Evolutionary conservation across 2,888 invertebrate genomes (phyloP).

Genomic region (Zhuqinia jingwanae): DNA sequence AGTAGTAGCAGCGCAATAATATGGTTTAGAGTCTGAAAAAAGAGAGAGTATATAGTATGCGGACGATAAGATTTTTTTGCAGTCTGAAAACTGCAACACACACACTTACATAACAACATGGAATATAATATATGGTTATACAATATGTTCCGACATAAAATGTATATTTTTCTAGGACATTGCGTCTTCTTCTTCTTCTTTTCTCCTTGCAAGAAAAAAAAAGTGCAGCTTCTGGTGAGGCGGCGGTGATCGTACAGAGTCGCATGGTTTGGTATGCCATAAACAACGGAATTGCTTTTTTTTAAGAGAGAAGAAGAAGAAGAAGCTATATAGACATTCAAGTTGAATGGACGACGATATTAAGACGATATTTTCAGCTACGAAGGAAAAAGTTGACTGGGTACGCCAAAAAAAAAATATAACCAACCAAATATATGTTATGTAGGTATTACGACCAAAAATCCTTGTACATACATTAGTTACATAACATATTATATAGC

Average conservation of each 20-base stretch:
- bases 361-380: not conserved
- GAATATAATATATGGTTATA: too few relatives aligned
- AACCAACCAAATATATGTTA: too few relatives aligned
- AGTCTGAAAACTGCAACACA: conserved; percentile 20
- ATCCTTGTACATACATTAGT: too few relatives aligned
- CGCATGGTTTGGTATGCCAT: conserved; percentile 27
- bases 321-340: not conserved
- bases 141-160: too few relatives aligned
- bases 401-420: too few relatives aligned
- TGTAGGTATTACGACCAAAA: too few relatives aligned
- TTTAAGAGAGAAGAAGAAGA: not conserved
- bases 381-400: conserved; percentile 48
- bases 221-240: conserved; percentile 19
- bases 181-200: conserved; percentile 5
- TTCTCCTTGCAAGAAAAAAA: conserved; percentile 31
- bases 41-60: conserved; percentile 1
- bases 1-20: not conserved
- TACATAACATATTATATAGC: too few relatives aligned
- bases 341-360: conserved; percentile 9
- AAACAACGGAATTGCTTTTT: conserved; percentile 56
- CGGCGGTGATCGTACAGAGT: not conserved
- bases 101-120: conserved; percentile 37
- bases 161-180: conserved; percentile 14
- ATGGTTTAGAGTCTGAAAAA: too few relatives aligned
- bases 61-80: conserved; percentile 39